These are phyloP conservation scores for Heliocidaris erythrogramma DNA, from an alignment of 35 echinoderm and acorn worm genomes.

Conservation along the genomic window DNA sequence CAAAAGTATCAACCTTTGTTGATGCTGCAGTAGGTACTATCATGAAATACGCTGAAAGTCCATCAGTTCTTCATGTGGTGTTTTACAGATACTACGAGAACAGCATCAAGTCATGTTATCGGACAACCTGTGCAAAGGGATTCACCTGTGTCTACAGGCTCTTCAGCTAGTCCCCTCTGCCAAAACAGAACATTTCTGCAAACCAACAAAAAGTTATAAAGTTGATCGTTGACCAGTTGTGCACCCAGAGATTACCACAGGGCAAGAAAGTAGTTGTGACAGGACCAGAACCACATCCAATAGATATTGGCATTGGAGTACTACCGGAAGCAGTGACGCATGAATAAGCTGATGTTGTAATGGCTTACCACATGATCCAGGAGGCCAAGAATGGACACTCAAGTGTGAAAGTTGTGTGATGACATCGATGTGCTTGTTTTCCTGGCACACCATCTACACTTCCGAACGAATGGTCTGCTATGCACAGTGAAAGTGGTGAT, in stretches of 20 bases:
- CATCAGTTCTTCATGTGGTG: background rate
- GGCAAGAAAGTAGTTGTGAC: too few species aligned
- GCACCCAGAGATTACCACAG: too few species aligned
- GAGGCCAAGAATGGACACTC: background rate
- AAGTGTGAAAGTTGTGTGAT: background rate
- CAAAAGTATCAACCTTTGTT: too few species aligned
- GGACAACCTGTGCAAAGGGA: background rate
- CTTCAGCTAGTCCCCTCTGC: too few species aligned
- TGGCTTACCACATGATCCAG: background rate
- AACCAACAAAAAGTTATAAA: too few species aligned
- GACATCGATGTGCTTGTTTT: too few species aligned
- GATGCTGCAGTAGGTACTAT: background rate
- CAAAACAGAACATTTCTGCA: too few species aligned
- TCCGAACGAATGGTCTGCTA: background rate
- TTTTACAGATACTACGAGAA: background rate
- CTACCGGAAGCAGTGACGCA: background rate
- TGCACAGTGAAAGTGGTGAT: too few species aligned
- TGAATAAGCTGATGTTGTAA: background rate
- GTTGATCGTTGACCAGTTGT: too few species aligned
- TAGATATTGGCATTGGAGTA: too few species aligned
- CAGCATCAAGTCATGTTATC: slow-evolving; percentile 4
- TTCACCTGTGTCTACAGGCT: too few species aligned
- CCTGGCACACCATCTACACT: background rate
- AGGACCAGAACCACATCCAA: background rate
- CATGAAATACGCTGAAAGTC: background rate